These are phyloP conservation scores for Pseudococcus viburni DNA, from an alignment of 2,888 invertebrate genomes.

Conservation along the genomic window DNA sequence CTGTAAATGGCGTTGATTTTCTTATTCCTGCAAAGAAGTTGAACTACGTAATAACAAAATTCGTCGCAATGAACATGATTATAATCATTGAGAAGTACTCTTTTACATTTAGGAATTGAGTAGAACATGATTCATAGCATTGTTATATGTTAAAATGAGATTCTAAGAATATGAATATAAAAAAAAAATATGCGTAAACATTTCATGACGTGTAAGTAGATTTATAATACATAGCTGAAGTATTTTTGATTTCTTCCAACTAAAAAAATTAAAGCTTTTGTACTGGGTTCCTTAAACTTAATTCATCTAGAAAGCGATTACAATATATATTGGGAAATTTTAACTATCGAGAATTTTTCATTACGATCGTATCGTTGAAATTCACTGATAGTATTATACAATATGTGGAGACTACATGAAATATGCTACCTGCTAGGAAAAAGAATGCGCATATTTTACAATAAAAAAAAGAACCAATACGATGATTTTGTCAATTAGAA, in stretches of 20 bases:
- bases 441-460: conserved; percentile 28
- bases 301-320: conserved; percentile 33
- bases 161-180: background rate
- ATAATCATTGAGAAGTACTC: background rate
- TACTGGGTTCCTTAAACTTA: background rate
- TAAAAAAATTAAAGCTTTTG: conserved; percentile 24
- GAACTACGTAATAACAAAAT: background rate
- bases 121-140: conserved; percentile 6
- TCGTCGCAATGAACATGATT: background rate
- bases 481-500: background rate
- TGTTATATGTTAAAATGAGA: conserved; percentile 3
- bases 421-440: background rate
- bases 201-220: background rate
- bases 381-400: background rate
- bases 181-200: background rate
- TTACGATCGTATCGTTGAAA: too few species aligned
- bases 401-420: background rate
- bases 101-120: conserved; percentile 1
- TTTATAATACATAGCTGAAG: background rate
- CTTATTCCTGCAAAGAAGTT: background rate
- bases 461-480: background rate
- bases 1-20: background rate
- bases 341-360: too few species aligned
- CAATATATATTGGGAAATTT: background rate
- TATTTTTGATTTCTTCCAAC: background rate